Evolutionary conservation across 2,797 vertebrate genomes (phyloP).

Genomic region (Cuculus canorus): DNA sequence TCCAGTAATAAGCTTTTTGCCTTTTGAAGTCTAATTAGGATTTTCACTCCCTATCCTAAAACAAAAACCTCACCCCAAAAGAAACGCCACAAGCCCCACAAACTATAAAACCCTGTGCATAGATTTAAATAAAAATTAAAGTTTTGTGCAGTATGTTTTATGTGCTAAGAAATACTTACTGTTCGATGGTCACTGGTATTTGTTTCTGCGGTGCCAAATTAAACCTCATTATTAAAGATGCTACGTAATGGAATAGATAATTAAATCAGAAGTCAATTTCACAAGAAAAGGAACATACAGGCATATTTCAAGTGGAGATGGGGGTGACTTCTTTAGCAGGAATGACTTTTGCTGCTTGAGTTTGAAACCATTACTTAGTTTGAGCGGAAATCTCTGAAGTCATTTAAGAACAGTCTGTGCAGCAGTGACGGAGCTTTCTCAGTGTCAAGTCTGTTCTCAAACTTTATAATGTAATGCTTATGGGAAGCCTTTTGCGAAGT

Average conservation of each 20-base stretch:
- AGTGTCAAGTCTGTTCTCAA: neutral
- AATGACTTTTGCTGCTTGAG: constrained; percentile 22
- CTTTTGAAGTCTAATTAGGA: neutral
- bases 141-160: neutral
- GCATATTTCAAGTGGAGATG: constrained; percentile 7
- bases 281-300: neutral
- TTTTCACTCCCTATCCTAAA: neutral
- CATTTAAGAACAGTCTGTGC: neutral
- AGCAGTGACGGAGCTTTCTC: neutral
- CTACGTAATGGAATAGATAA: neutral
- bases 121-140: neutral
- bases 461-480: neutral
- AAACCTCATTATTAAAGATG: neutral
- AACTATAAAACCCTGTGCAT: neutral
- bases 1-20: neutral
- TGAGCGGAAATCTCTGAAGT: constrained; percentile 33
- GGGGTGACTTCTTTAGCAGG: neutral
- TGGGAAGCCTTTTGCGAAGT: neutral
- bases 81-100: no score
- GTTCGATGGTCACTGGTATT: neutral
- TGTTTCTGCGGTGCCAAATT: neutral
- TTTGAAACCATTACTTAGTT: constrained; percentile 51
- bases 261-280: neutral
- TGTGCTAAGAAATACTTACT: neutral
- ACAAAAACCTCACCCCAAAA: neutral